Conservation (phyloP, 2,113 vertebrate genomes). For the Clarias gariepinus region DNA sequence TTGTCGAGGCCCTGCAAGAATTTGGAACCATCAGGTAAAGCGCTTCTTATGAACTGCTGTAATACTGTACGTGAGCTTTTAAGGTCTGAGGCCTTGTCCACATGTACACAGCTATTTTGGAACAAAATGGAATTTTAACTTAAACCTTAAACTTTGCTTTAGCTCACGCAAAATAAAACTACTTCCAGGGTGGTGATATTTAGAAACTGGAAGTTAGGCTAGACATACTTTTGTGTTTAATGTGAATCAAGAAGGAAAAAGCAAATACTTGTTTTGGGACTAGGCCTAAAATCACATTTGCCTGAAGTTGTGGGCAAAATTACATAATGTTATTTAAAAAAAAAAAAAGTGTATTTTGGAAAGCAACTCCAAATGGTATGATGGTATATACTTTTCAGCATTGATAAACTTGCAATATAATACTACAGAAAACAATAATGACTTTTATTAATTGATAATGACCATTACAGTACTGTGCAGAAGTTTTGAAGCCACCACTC, state of each 20-base stretch:
- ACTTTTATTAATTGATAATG: not conserved
- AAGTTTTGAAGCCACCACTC: no score
- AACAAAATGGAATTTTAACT: no score
- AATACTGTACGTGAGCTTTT: not conserved
- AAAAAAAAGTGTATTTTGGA: not conserved
- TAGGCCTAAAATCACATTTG: not conserved
- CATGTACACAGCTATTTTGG: no score
- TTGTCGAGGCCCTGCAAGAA: constrained; percentile 92
- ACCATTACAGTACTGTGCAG: not conserved
- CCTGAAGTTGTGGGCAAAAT: not conserved
- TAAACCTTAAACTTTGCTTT: no score
- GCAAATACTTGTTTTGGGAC: no score
- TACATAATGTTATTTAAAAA: not conserved
- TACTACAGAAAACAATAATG: not conserved
- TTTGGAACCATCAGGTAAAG: constrained; percentile 91
- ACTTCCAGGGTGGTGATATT: no score
- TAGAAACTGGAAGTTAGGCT: no score
- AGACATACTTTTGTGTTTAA: no score
- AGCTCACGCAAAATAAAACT: no score
- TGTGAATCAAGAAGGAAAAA: no score
- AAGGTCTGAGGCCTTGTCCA: no score
- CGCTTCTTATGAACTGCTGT: not conserved
- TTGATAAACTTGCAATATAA: not conserved
- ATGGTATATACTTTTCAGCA: not conserved
- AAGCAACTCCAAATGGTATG: not conserved